These are phyloP conservation scores for Amphipoea oculea DNA, from an alignment of 2,888 invertebrate genomes.

Conservation along the genomic window DNA sequence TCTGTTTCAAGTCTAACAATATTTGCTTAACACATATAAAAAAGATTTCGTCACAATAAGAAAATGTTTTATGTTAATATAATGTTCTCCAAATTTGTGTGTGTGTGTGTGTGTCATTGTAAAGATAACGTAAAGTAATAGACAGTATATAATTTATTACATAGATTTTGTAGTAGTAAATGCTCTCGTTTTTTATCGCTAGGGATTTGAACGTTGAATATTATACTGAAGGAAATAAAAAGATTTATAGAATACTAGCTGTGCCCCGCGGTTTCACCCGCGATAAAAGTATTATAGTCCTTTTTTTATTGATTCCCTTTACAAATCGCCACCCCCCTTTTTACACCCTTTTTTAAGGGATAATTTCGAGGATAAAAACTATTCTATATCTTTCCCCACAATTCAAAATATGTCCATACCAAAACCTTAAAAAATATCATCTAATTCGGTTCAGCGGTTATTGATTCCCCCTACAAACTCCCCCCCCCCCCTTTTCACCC, in stretches of 20 bases:
- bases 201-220: conserved; percentile 16
- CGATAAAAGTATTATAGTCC: no score
- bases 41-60: conserved; percentile 58
- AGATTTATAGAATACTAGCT: conserved; percentile 49
- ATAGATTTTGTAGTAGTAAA: conserved; percentile 53
- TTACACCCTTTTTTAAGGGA: no score
- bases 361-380: no score
- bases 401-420: no score
- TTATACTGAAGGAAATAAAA: conserved; percentile 56
- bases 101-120: conserved; percentile 33
- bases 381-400: no score
- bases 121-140: conserved; percentile 59
- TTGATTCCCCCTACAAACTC: no score
- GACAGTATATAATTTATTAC: conserved; percentile 64
- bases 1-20: conserved; percentile 68
- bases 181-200: conserved; percentile 51
- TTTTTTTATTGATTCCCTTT: no score
- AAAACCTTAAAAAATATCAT: no score
- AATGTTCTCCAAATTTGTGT: conserved; percentile 15
- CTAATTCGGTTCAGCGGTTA: no score
- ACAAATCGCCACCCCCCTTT: no score
- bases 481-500: no score
- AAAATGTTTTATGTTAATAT: conserved; percentile 19
- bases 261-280: no score
- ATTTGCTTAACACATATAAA: conserved; percentile 62